Evolutionary conservation across 2,888 invertebrate species (phyloP).

Genomic region (Sipha maydis): DNA sequence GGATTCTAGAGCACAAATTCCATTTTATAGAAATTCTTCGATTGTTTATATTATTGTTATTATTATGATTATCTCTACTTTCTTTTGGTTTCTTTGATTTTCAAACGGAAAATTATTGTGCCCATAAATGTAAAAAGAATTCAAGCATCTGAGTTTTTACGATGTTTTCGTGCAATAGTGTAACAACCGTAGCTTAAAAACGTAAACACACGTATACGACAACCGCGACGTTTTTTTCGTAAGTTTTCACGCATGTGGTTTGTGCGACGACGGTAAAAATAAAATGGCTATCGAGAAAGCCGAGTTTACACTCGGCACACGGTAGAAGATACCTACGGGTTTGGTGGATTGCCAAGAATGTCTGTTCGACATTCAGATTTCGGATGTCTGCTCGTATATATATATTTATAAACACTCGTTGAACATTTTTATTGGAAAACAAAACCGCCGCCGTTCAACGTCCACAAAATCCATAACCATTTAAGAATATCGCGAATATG

Average conservation of each 20-base stretch:
- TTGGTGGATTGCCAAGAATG: conserved; percentile 29
- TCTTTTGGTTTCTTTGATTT: neutral
- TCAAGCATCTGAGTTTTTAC: neutral
- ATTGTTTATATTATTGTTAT: too few relatives aligned
- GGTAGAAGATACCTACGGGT: conserved; percentile 8
- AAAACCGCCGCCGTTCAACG: neutral
- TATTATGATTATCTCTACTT: neutral
- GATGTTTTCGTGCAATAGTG: neutral
- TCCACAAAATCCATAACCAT: neutral
- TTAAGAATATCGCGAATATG: too few relatives aligned
- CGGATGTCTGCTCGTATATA: neutral
- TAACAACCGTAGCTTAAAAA: neutral
- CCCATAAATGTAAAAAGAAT: neutral
- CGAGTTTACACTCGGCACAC: conserved; percentile 2
- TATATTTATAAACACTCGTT: neutral
- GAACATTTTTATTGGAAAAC: conserved; percentile 4
- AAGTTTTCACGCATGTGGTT: conserved; percentile 4
- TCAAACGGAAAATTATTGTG: neutral
- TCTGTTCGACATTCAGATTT: conserved; percentile 30
- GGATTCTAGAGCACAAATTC: too few relatives aligned
- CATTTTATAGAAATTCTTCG: too few relatives aligned
- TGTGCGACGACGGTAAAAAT: conserved; percentile 17
- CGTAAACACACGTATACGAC: neutral
- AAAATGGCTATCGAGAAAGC: conserved; percentile 37
- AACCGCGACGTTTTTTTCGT: neutral